Percentiles rank a stretch among this genome's conserved stretches.
Conservation (phyloP, 2,888 invertebrate genomes). For the Cheiracanthium punctorium region DNA sequence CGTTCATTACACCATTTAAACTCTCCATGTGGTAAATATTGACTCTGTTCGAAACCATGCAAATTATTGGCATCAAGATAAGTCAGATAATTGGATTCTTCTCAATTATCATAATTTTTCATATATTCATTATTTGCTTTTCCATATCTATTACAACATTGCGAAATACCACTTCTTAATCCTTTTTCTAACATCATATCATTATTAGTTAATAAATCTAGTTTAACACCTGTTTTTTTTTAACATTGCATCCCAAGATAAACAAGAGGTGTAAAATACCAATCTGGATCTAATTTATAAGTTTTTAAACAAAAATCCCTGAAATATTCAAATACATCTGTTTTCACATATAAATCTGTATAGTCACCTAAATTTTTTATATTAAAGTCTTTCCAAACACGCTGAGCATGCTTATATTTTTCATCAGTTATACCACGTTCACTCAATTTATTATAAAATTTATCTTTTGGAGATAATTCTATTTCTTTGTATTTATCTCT, state of each 20-base stretch:
- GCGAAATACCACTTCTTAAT: conserved; percentile 70
- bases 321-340: conserved; percentile 3
- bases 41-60: conserved; percentile 71
- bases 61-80: conserved; percentile 71
- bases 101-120: conserved; percentile 42
- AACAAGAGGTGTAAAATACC: background rate
- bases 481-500: conserved; percentile 72
- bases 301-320: conserved; percentile 67
- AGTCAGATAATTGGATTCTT: conserved; percentile 14
- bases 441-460: conserved; percentile 51
- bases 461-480: conserved; percentile 65
- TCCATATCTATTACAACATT: conserved; percentile 34
- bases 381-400: conserved; percentile 71
- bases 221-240: conserved; percentile 44
- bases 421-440: conserved; percentile 18
- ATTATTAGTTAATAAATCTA: conserved; percentile 71
- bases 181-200: conserved; percentile 73
- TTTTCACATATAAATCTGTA: conserved; percentile 16
- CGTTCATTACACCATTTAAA: conserved; percentile 46
- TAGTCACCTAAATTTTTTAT: conserved; percentile 72
- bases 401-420: conserved; percentile 64
- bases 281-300: conserved; percentile 43
- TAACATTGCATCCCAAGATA: conserved; percentile 35
- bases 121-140: conserved; percentile 43
- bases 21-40: conserved; percentile 69